Percentiles rank a stretch among this genome's conserved stretches.
These are phyloP conservation scores for Proterorhinus semilunaris DNA, from an alignment of 2,113 vertebrate species.

Conservation along the genomic window DNA sequence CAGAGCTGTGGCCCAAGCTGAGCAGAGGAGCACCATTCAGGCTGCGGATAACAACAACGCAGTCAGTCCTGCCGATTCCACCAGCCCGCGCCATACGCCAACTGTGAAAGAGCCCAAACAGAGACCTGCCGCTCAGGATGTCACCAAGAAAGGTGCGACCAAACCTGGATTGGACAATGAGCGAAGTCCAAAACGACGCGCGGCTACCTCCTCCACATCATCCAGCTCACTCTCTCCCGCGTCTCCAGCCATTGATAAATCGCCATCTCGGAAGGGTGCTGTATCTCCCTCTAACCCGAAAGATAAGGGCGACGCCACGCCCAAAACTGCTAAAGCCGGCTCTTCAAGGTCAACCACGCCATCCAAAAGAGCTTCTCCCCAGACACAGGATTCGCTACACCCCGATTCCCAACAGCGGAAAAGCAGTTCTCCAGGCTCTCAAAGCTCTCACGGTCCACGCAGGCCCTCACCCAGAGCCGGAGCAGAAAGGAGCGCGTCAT, in stretches of 20 bases:
- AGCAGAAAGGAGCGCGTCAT: conserved; percentile 69
- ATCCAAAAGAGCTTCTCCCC: conserved; percentile 79
- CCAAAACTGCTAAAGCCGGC: conserved; percentile 75
- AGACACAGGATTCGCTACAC: conserved; percentile 67
- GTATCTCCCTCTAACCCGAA: conserved; percentile 57
- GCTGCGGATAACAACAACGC: conserved; percentile 87
- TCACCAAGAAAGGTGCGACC: conserved; percentile 73
- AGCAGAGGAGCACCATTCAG: conserved; percentile 70
- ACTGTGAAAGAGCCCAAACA: conserved; percentile 83
- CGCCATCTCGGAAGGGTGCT: conserved; percentile 59
- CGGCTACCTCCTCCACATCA: conserved; percentile 77
- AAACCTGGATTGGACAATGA: conserved; percentile 78
- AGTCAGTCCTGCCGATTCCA: conserved; percentile 81
- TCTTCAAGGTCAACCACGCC: conserved; percentile 76
- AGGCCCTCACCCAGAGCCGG: conserved; percentile 66
- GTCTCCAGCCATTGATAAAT: conserved; percentile 53
- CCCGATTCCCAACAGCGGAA: conserved; percentile 73
- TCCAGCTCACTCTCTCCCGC: conserved; percentile 75
- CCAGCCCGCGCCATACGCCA: conserved; percentile 78
- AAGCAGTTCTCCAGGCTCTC: conserved; percentile 72
- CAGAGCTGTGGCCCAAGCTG: conserved; percentile 73
- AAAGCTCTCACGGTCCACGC: conserved; percentile 69
- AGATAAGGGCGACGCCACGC: conserved; percentile 72
- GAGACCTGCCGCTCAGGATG: conserved; percentile 63
- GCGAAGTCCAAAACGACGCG: conserved; percentile 81